Base-by-base conservation (phyloP, 2,113 vertebrate genomes). In the Carassius carassius region DNA sequence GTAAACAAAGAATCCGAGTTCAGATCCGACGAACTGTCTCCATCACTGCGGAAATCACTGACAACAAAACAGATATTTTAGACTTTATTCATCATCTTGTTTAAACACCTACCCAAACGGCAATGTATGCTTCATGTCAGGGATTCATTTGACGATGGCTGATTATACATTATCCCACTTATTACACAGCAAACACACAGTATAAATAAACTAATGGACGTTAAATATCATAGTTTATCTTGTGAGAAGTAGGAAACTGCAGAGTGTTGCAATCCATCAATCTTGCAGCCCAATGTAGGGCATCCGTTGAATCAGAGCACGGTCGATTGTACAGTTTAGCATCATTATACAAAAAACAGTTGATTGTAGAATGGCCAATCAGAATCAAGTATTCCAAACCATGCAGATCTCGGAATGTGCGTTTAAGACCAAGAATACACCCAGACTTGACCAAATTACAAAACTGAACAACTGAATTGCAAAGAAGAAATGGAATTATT, bases 41-140 rank as follows among this genome's bases (percentile, higher is more conserved):
- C 94, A 25, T 98, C 97, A 60, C 95, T 97, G 77, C 97, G 96
- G 85, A 97, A 97, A 88, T 98, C 98, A 93, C 97, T 97, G 83
- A 85, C 92, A 92, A 77, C 60, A 91, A 86, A 78, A 76, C 16
- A 83, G 58, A 89, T 54, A 84, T 21, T 51, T 23, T 23, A 25
- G n/a, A 32, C 2, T 67, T 86, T 82, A 89, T 86, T 87, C 35
- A 4, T 37, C 35, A 82, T 70, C 17, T 41, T 44, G 19, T 44
- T 72, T 72, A n/a, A 19, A 80, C 47, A 32, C 11, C 47, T 1
- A 54, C 32, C 19, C 5, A 21, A 63, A 72, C 1, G 10, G 9
- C 19, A 41, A 70, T 2, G 35, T n/a, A 41, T 72, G 35, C 0
- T 67, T 67, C 14, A 35, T 7, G 7, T 32, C 25, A 67, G 1